Conservation (phyloP, 1,140 invertebrate genomes). For the Galendromus occidentalis region DNA sequence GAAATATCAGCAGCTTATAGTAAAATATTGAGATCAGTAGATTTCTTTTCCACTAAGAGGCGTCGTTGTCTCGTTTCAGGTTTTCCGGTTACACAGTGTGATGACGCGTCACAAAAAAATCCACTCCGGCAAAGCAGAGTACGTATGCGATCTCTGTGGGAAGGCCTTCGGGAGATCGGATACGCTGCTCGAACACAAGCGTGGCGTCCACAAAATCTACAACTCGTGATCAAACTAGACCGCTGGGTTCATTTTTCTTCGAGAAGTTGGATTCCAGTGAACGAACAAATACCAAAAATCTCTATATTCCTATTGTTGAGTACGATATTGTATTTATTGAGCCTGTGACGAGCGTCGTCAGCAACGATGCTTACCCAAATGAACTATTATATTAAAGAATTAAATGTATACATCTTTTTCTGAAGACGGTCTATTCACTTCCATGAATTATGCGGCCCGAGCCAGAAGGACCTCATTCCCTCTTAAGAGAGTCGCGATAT, state of each 20-base stretch:
- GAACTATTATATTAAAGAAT: neutral
- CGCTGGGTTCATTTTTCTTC: neutral
- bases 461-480: too few relatives aligned
- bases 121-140: conserved; percentile 3
- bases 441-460: too few relatives aligned
- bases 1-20: too few relatives aligned
- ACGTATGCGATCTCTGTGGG: conserved; percentile 9
- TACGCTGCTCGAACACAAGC: neutral
- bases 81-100: conserved; percentile 4
- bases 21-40: too few relatives aligned
- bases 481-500: too few relatives aligned
- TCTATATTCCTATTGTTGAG: conserved; percentile 11
- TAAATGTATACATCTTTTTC: conserved; percentile 9
- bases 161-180: conserved; percentile 7
- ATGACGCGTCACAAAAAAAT: conserved; percentile 8
- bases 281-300: conserved; percentile 9
- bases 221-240: neutral
- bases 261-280: neutral
- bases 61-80: neutral
- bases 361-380: neutral
- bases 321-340: neutral
- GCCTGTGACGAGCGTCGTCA: neutral
- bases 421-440: too few relatives aligned
- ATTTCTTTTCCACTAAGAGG: neutral
- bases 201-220: conserved; percentile 4